Conservation (phyloP, 2,888 invertebrate species). For the Hydriomena furcata region DNA sequence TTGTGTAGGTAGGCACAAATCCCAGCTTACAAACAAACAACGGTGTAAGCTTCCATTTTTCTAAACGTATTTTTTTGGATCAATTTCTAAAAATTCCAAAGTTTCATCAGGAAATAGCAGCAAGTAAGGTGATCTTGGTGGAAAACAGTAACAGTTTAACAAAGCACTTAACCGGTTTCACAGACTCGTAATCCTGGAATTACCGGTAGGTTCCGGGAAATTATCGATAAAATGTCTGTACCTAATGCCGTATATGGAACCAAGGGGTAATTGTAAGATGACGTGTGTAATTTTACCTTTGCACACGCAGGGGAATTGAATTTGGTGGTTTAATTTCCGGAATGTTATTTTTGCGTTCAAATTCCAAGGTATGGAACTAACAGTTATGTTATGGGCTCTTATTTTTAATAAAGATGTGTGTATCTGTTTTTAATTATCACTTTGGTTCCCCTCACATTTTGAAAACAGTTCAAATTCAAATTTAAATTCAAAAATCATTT, state of each 20-base stretch:
- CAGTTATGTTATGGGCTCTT: too few relatives aligned
- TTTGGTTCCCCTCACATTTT: too few relatives aligned
- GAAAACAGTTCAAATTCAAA: too few relatives aligned
- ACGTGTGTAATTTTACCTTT: conserved; percentile 2
- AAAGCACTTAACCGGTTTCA: conserved; percentile 15
- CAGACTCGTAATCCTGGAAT: conserved; percentile 10
- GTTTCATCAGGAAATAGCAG: conserved; percentile 5
- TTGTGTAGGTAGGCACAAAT: too few relatives aligned
- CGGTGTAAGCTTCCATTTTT: too few relatives aligned
- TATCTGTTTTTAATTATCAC: too few relatives aligned
- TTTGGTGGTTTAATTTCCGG: background rate
- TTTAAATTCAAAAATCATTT: too few relatives aligned
- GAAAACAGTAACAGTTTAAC: conserved; percentile 12
- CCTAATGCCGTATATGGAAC: conserved; percentile 10
- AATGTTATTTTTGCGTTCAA: background rate
- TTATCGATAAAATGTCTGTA: conserved; percentile 15
- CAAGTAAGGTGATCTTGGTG: background rate
- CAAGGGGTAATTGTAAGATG: conserved; percentile 1
- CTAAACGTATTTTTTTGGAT: too few relatives aligned
- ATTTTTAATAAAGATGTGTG: too few relatives aligned
- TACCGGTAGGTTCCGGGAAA: conserved; percentile 9
- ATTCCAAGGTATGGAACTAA: too few relatives aligned
- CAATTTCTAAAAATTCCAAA: background rate
- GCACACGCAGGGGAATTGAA: background rate
- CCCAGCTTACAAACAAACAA: too few relatives aligned